A percentile compares a stretch with the other conserved stretches of the same genome.
Conservation (phyloP, 1,140 invertebrate genomes). For the Drosophila parvula region DNA sequence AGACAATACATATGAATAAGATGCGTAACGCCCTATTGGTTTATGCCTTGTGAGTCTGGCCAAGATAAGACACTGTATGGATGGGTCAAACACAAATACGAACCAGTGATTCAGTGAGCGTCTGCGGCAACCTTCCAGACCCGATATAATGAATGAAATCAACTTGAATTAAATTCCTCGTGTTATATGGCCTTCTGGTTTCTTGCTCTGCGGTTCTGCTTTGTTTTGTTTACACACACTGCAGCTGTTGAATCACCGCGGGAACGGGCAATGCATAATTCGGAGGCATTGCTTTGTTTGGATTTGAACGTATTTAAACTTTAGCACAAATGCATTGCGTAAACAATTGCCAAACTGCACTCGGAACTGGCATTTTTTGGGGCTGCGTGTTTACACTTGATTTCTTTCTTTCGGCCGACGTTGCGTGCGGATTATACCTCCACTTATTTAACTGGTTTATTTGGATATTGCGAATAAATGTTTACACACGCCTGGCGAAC, state of each 20-base stretch:
- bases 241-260: conserved; percentile 47
- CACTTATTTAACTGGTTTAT: conserved; percentile 65
- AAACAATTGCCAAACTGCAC: conserved; percentile 70
- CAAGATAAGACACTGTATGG: neutral
- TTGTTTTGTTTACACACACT: conserved; percentile 43
- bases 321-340: conserved; percentile 60
- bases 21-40: too few relatives aligned
- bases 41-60: too few relatives aligned
- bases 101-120: conserved; percentile 8
- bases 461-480: conserved; percentile 33
- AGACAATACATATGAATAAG: too few relatives aligned
- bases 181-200: conserved; percentile 13
- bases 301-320: conserved; percentile 35
- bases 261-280: conserved; percentile 17
- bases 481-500: conserved; percentile 55
- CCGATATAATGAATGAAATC: conserved; percentile 45
- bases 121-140: conserved; percentile 1
- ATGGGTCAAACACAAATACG: conserved; percentile 15
- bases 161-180: conserved; percentile 25
- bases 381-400: conserved; percentile 45
- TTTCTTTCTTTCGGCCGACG: conserved; percentile 25
- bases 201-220: conserved; percentile 28
- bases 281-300: conserved; percentile 33
- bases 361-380: conserved; percentile 22
- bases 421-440: conserved; percentile 38